Evolutionary conservation across 2,888 invertebrate genomes (phyloP).

Genomic region (Masnerella sp.): DNA sequence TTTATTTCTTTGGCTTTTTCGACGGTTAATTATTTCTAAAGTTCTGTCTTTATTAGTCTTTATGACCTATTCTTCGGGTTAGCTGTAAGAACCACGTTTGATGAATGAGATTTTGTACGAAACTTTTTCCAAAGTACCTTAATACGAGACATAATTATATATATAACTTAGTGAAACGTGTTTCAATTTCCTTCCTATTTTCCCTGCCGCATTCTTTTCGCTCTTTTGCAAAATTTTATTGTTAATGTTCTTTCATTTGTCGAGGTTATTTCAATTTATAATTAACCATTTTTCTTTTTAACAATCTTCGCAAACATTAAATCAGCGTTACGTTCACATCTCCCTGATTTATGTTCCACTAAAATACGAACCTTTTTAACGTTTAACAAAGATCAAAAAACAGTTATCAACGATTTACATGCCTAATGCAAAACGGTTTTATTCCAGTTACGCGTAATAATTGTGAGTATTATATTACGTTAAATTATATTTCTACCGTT

Average conservation of each 20-base stretch:
- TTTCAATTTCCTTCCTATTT: no score
- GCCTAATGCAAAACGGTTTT: background rate
- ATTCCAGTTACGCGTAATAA: background rate
- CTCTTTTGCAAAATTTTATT: background rate
- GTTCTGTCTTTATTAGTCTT: constrained; percentile 17
- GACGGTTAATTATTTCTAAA: constrained; percentile 17
- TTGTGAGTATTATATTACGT: background rate
- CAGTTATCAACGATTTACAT: background rate
- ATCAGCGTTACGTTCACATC: no score
- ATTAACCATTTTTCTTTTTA: no score
- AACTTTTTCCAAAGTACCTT: constrained; percentile 8
- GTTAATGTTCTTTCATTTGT: background rate
- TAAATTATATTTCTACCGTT: background rate
- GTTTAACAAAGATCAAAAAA: background rate
- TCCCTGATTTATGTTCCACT: background rate
- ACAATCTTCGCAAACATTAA: no score
- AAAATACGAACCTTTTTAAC: background rate
- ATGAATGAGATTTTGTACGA: constrained; percentile 10
- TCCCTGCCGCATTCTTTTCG: background rate
- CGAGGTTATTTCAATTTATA: background rate
- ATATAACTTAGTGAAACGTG: background rate
- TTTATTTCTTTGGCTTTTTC: constrained; percentile 27
- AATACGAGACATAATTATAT: constrained; percentile 8
- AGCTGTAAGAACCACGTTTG: constrained; percentile 4
- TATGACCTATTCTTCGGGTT: constrained; percentile 8